Percentiles rank a stretch among this genome's conserved stretches.
phyloP scores from a whole-genome alignment of 2,797 vertebrate species.

The Microctenopoma stevenorrisi region DNA sequence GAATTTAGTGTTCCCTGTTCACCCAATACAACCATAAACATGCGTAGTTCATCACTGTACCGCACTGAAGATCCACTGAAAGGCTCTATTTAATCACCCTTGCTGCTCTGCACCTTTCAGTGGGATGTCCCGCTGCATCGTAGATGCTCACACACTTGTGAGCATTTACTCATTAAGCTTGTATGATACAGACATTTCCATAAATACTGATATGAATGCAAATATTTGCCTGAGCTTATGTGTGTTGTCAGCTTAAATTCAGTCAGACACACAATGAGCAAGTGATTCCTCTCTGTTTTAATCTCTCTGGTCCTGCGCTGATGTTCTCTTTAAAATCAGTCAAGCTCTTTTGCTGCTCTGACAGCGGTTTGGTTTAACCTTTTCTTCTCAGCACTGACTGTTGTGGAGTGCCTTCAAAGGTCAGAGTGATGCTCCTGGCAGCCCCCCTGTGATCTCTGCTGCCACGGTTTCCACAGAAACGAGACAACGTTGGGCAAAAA shows the following conservation, averaged over 20 bases:
- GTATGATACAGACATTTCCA: not conserved
- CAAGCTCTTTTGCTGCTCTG: constrained; percentile 24
- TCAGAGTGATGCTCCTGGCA: constrained; percentile 65
- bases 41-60: not conserved
- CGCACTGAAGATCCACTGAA: not conserved
- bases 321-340: constrained; percentile 29
- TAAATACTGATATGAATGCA: constrained; percentile 6
- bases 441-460: constrained; percentile 54
- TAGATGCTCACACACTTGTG: not conserved
- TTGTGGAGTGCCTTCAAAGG: constrained; percentile 62
- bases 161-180: constrained; percentile 10
- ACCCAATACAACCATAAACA: not conserved
- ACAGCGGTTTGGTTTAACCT: constrained; percentile 30
- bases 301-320: not conserved
- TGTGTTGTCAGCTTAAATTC: not conserved
- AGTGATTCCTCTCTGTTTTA: constrained; percentile 36
- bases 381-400: constrained; percentile 55
- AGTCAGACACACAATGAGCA: constrained; percentile 42
- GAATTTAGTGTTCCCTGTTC: constrained; percentile 16
- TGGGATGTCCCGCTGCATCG: not conserved
- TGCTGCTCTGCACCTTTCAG: not conserved
- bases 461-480: constrained; percentile 59
- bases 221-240: not conserved
- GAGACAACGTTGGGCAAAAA: constrained; percentile 33
- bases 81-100: not conserved